Conservation (phyloP, 2,888 invertebrate species). For the Corythucha ciliata region DNA sequence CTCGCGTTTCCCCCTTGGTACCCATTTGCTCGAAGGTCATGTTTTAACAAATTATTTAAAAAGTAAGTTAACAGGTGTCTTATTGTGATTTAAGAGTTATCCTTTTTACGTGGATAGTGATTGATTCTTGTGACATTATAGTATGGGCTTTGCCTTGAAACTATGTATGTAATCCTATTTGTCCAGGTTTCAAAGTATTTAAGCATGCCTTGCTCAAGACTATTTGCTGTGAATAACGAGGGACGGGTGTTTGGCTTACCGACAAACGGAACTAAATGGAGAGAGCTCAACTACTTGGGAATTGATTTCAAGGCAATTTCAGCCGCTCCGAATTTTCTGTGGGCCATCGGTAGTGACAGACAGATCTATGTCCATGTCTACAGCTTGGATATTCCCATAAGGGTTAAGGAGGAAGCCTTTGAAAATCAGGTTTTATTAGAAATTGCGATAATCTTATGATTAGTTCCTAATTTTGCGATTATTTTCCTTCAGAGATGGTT, state of each 20-base stretch:
- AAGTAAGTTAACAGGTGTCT: too few species aligned
- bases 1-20: too few species aligned
- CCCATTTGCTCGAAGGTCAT: too few species aligned
- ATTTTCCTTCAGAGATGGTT: constrained; percentile 63
- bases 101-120: too few species aligned
- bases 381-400: constrained; percentile 78
- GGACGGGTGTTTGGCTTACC: constrained; percentile 78
- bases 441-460: background rate
- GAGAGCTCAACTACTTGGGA: constrained; percentile 70
- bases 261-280: constrained; percentile 72
- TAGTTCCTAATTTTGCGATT: background rate
- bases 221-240: constrained; percentile 79
- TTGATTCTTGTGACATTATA: too few species aligned
- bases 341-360: constrained; percentile 88
- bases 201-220: constrained; percentile 60
- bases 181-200: too few species aligned
- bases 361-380: constrained; percentile 88
- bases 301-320: constrained; percentile 83
- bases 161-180: too few species aligned
- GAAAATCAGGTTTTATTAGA: constrained; percentile 64
- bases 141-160: too few species aligned
- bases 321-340: constrained; percentile 73
- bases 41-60: too few species aligned
- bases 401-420: constrained; percentile 80
- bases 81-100: too few species aligned